Evolutionary conservation across 23 tunicate species (phyloP).

Genomic region (Ascidia mentula): DNA sequence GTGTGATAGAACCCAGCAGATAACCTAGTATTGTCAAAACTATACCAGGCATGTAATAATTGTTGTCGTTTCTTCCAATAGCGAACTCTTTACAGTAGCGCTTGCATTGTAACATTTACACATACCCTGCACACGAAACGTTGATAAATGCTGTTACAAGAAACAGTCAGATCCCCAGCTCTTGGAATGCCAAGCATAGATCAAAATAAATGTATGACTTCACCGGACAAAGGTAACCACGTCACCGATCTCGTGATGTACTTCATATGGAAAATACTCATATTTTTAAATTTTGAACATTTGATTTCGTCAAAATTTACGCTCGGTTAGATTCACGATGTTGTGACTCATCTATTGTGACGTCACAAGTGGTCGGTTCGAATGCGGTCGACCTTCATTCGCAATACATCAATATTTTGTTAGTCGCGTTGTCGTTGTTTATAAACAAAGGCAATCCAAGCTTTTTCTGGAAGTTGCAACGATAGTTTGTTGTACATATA

Average conservation of each 20-base stretch:
- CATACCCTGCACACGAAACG: neutral
- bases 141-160: neutral
- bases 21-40: too few species aligned
- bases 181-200: neutral
- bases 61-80: too few species aligned
- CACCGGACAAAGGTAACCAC: constrained; percentile 5
- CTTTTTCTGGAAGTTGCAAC: too few species aligned
- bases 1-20: too few species aligned
- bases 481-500: too few species aligned
- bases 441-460: too few species aligned
- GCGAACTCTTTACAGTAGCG: too few species aligned
- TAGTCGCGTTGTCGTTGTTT: too few species aligned
- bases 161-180: neutral
- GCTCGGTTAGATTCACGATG: neutral
- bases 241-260: neutral
- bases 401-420: too few species aligned
- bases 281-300: neutral
- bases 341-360: neutral
- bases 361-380: constrained; percentile 3
- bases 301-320: neutral
- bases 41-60: too few species aligned
- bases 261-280: neutral
- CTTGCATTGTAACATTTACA: neutral
- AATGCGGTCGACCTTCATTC: neutral
- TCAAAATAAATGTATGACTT: neutral